Evolutionary conservation across 2,888 invertebrate species (phyloP).

Genomic region (Zygaena filipendulae): DNA sequence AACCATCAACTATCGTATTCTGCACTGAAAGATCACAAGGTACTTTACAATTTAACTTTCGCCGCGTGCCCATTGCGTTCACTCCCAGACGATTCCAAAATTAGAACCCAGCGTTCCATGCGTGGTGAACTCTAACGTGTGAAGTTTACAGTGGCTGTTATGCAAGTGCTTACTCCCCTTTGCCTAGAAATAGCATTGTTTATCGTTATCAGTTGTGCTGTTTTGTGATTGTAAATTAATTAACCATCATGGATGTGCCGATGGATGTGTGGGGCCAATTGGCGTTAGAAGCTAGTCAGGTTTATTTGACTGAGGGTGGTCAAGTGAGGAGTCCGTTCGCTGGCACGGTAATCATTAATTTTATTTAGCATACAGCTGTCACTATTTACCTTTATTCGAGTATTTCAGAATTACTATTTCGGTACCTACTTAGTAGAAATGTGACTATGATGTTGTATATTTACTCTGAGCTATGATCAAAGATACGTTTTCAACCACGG

Average conservation of each 20-base stretch:
- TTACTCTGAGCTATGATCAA: too few species aligned
- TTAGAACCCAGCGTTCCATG: slow-evolving; percentile 55
- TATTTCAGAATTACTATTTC: too few species aligned
- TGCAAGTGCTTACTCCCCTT: too few species aligned
- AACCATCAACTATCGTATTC: too few species aligned
- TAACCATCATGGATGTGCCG: slow-evolving; percentile 71
- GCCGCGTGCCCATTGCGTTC: slow-evolving; percentile 24
- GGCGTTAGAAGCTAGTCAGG: slow-evolving; percentile 87
- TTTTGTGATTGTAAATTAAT: neutral
- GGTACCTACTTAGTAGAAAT: too few species aligned
- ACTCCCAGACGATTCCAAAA: slow-evolving; percentile 61
- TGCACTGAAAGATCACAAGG: too few species aligned
- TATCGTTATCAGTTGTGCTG: neutral
- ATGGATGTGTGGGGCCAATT: slow-evolving; percentile 91
- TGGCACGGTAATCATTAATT: slow-evolving; percentile 77
- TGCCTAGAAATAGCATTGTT: too few species aligned
- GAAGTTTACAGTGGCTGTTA: too few species aligned
- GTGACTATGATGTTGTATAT: too few species aligned
- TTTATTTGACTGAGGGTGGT: slow-evolving; percentile 85
- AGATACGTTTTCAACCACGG: too few species aligned
- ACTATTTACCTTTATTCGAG: slow-evolving; percentile 1
- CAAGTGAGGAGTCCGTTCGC: slow-evolving; percentile 84
- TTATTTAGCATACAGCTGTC: slow-evolving; percentile 14
- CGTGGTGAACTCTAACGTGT: slow-evolving; percentile 38
- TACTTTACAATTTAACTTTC: too few species aligned